Evolutionary conservation across 2,888 invertebrate species (phyloP).

Genomic region (Aleiodes alternator): DNA sequence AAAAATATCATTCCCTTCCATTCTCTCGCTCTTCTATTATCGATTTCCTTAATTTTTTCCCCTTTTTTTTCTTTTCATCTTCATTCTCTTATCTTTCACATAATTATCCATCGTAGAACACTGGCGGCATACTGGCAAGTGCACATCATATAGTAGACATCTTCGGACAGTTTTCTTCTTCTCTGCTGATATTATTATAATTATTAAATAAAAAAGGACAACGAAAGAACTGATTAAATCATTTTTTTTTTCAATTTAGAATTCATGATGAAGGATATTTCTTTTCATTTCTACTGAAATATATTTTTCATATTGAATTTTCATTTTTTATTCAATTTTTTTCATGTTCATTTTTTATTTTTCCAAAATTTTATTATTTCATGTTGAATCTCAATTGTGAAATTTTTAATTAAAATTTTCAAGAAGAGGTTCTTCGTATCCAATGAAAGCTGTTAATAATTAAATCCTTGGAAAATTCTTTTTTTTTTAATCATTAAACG

Average conservation of each 20-base stretch:
- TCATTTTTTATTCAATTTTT: neutral
- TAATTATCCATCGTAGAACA: slow-evolving; percentile 47
- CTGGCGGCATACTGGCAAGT: slow-evolving; percentile 23
- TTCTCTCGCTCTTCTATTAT: slow-evolving; percentile 40
- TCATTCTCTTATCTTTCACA: slow-evolving; percentile 19
- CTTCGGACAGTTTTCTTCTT: neutral
- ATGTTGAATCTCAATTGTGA: neutral
- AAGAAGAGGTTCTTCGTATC: no score
- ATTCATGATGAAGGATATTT: no score
- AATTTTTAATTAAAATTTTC: no score
- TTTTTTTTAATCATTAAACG: no score
- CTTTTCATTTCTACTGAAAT: no score
- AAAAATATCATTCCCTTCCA: neutral
- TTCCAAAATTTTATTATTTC: no score
- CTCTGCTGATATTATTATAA: neutral
- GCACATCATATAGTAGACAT: slow-evolving; percentile 17
- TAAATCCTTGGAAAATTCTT: no score
- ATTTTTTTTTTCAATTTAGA: no score
- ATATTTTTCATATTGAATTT: neutral
- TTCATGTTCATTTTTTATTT: no score
- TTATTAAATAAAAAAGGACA: neutral
- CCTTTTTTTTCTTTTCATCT: neutral
- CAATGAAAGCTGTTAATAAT: no score
- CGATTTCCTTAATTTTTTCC: slow-evolving; percentile 24
- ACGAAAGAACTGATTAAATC: neutral